Percentiles rank a stretch among this genome's conserved stretches.
These are phyloP conservation scores for Eupithecia subumbrata DNA, from an alignment of 2,888 invertebrate species.

Conservation along the genomic window DNA sequence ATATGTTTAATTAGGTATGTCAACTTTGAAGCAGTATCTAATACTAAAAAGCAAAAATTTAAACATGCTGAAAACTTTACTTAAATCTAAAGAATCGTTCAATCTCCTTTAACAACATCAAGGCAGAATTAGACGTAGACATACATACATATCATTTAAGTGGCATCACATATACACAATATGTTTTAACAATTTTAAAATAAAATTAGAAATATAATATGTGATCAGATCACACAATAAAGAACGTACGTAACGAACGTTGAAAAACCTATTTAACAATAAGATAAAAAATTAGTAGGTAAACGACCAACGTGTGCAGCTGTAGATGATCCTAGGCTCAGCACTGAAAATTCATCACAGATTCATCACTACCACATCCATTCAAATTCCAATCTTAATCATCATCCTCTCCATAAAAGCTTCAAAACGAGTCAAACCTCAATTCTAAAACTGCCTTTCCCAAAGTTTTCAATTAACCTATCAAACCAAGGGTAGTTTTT, in stretches of 20 bases:
- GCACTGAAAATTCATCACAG: background rate
- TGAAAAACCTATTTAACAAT: too few species aligned
- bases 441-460: conserved; percentile 12
- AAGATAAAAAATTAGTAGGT: too few species aligned
- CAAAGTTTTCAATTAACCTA: conserved; percentile 27
- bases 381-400: background rate
- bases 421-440: conserved; percentile 6
- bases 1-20: too few species aligned
- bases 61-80: background rate
- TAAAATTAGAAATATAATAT: too few species aligned
- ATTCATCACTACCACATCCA: background rate
- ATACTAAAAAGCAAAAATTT: background rate
- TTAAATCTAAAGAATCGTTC: background rate
- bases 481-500: conserved; percentile 14
- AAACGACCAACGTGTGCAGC: too few species aligned
- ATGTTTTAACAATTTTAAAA: too few species aligned
- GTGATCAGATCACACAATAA: too few species aligned
- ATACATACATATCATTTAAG: too few species aligned
- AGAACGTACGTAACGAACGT: too few species aligned
- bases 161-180: too few species aligned
- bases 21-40: background rate
- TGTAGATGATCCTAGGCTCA: too few species aligned
- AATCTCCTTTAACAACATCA: background rate
- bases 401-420: conserved; percentile 6
- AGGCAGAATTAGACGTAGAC: background rate